Evolutionary conservation across 1,140 invertebrate species (phyloP), one percentile per base, ranked within the genome.

Genomic region (Drosophila virilis): DNA sequence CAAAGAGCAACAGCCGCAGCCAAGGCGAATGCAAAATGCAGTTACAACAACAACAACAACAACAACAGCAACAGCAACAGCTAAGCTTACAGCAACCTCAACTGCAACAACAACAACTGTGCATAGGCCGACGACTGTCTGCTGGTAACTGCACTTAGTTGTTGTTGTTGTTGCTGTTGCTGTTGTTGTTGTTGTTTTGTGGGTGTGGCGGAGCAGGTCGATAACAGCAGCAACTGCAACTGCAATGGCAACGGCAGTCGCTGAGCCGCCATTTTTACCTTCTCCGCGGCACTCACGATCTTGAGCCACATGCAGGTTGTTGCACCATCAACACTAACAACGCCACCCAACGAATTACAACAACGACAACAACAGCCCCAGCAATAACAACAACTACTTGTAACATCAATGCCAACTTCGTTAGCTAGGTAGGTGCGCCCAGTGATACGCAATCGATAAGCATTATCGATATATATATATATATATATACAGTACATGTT

Each of bases 221-320:
- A 73, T 73, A 73, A 68, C 60, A 64, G 58, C 58, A 43, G 57
- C 57, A 45, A 55, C 38, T 58, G 43, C 43, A 48, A 50, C 13
- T 12, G 35, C 67, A 75, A 42, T 67, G 35, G 32, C 54, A 57
- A 55, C 71, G 37, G 43, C 58, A 67, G 60, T 66, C 69, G 59
- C 52, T 72, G 59, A 58, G 50, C 35, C 55, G 72, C 66, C 65
- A 69, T 70, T 69, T 74, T 74, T 74, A 69, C 71, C 71, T 74
- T 74, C 64, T 64, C 64, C 66, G 65, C 48, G 40, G 13, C 33
- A 61, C 52, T 52, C 55, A 77, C 89, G 88, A 91, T 91, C 88
- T 91, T 91, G 88, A 85, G 84, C 83, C 78, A 91, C 58, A 89
- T 91, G 83, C 89, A 91, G 89, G 88, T 91, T 91, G 88, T 91